Base-by-base conservation (phyloP, 1,140 invertebrate species). In the Neuroterus valhalla region DNA sequence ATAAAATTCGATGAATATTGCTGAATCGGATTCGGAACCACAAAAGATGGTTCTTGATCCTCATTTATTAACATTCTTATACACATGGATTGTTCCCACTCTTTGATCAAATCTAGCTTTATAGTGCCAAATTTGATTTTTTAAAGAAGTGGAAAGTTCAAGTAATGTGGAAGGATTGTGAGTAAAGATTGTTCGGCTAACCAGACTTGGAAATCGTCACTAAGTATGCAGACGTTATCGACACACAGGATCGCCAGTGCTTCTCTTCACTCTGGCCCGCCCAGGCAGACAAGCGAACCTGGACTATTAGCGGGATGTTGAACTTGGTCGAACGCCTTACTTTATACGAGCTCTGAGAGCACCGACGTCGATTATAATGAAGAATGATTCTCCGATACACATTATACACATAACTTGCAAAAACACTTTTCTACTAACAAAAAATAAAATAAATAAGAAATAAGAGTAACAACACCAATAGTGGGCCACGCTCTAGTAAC, bases 231-330 rank as follows among this genome's bases (percentile, higher is more conserved):
- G 31, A 43, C 55, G 50, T 70, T 78, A 80, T 78, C 70, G 72
- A 74, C 70, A 75, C 62, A 50, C 26, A 52, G 15, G 44, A 75
- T 75, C 69, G 68, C 45, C 55, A 66, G 52, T 44, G 67, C 43
- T 48, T 43, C 52, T 55, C 72, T 67, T 66, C 66, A 26, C 43
- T 43, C 14, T 52, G 52, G 45, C 68, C 19, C 21, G 66, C 15
- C 71, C 43, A 67, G 12, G 62, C 55, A 62, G 55, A 62, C 55
- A 50, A 38, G 38, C 31, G 44, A 79, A 79, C 77, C 74, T 74
- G 79, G 71, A 78, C 74, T 74, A 80, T 80, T 80, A 76, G 72
- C 74, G 73, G 72, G 74, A 81, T 82, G 78, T 82, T 82, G 74
- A 82, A 79, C 77, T 82, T 79, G 75, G 26, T 73, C 15, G 68